Percentiles rank a stretch among this genome's conserved stretches.
Evolutionary conservation across 2,113 vertebrate species (phyloP).

Genomic region (Actinemys pallida): DNA sequence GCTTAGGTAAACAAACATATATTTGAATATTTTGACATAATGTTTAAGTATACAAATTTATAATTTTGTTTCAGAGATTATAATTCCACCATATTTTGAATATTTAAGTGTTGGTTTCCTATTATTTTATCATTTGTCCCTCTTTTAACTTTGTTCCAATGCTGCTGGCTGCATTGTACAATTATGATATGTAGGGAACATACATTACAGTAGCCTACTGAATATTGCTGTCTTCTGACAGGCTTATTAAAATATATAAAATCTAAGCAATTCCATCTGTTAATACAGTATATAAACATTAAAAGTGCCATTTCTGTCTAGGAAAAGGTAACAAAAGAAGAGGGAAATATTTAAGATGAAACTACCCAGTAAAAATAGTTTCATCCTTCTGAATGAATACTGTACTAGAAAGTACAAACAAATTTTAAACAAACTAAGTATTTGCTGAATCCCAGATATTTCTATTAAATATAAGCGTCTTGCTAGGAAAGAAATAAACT

Average conservation of each 20-base stretch:
- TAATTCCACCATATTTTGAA: neutral
- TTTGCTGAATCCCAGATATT: slow-evolving; percentile 19
- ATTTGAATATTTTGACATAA: neutral
- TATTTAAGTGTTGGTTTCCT: neutral
- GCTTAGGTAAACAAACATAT: neutral
- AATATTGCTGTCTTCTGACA: neutral
- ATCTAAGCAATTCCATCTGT: slow-evolving; percentile 4
- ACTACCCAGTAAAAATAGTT: neutral
- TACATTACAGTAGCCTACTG: neutral
- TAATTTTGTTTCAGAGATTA: neutral
- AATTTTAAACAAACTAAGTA: neutral
- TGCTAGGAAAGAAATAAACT: slow-evolving; percentile 23
- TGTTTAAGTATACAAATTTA: neutral
- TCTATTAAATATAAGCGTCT: slow-evolving; percentile 16
- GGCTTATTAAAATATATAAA: neutral
- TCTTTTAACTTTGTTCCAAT: neutral
- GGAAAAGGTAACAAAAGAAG: neutral
- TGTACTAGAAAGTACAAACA: neutral
- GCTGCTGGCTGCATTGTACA: neutral
- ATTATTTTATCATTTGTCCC: neutral
- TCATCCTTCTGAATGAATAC: neutral
- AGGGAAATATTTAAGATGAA: neutral
- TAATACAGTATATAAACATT: neutral
- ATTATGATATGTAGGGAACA: neutral
- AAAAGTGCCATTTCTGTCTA: neutral